phyloP scores from a whole-genome alignment of 2,113 vertebrate species.

The Noctilio leporinus region DNA sequence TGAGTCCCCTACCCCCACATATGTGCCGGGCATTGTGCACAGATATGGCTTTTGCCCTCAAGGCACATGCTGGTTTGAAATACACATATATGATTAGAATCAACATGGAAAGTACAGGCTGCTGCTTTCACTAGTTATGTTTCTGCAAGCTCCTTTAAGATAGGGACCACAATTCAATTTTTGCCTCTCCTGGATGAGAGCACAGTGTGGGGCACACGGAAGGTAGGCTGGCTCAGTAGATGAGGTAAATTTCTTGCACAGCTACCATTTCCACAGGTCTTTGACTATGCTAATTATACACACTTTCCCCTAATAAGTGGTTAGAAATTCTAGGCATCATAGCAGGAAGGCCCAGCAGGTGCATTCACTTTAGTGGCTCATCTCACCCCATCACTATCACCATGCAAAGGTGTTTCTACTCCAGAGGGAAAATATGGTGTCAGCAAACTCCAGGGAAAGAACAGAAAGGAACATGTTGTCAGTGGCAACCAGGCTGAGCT shows the following conservation, averaged over 20 bases:
- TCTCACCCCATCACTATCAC: not conserved
- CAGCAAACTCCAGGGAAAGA: not conserved
- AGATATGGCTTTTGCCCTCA: not conserved
- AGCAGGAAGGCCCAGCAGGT: not conserved
- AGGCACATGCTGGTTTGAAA: not conserved
- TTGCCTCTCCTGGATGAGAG: not conserved
- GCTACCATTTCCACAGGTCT: not conserved
- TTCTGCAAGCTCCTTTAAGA: not conserved
- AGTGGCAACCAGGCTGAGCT: not conserved
- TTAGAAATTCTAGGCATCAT: not conserved
- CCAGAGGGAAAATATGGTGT: not conserved
- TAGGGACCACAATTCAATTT: not conserved
- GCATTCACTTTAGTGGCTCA: not conserved
- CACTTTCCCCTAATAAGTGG: not conserved
- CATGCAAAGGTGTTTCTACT: not conserved
- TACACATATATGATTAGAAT: not conserved
- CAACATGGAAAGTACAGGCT: not conserved
- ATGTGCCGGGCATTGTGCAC: rapidly evolving
- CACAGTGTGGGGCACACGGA: not conserved
- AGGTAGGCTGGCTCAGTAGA: not conserved
- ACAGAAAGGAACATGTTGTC: not conserved
- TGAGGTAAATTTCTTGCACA: not conserved
- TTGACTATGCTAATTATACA: not conserved
- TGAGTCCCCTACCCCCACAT: not conserved
- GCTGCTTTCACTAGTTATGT: not conserved